Conservation (phyloP, 2,797 vertebrate genomes). For the Sylvia borin region DNA sequence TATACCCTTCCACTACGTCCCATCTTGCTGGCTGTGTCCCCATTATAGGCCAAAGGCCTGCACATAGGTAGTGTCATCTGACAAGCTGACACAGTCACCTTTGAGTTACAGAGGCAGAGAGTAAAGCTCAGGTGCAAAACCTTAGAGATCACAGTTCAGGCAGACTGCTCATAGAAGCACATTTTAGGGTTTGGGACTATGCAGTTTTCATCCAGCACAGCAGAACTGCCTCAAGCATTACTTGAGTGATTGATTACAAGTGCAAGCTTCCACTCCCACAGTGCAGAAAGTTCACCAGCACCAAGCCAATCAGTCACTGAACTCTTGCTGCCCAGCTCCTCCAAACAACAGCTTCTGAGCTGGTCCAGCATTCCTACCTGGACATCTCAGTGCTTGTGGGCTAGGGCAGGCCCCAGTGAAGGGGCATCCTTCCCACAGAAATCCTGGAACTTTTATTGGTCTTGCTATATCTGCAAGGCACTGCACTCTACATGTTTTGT, state of each 20-base stretch:
- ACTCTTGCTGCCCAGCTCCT: neutral
- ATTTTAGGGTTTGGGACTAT: neutral
- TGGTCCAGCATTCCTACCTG: neutral
- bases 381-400: fast-evolving
- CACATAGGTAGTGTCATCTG: neutral
- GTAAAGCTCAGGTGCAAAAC: neutral
- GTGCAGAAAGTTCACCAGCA: neutral
- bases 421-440: neutral
- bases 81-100: neutral
- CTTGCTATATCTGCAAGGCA: neutral
- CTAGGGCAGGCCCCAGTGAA: neutral
- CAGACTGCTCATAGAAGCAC: neutral
- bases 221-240: neutral
- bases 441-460: neutral
- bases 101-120: neutral
- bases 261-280: neutral
- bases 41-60: neutral
- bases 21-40: neutral
- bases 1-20: neutral
- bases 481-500: neutral
- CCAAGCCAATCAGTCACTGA: neutral
- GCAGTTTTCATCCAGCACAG: neutral
- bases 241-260: no score
- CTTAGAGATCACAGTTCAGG: neutral
- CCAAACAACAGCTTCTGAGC: neutral